phyloP scores from a whole-genome alignment of 2,888 invertebrate genomes.

The Eucera pruinosa region DNA sequence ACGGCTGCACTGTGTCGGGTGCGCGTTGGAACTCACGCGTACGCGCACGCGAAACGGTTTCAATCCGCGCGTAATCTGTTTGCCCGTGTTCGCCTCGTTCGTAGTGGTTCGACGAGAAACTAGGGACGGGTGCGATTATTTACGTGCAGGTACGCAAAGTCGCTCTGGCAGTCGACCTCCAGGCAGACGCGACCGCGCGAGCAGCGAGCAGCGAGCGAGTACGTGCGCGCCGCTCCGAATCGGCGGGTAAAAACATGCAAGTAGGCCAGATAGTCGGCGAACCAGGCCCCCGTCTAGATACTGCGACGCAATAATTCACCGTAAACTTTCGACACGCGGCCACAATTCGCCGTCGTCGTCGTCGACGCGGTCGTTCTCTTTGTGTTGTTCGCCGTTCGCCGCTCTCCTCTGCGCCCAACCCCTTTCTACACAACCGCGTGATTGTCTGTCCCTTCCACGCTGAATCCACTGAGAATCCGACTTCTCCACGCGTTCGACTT shows the following conservation, averaged over 20 bases:
- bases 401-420: conserved; percentile 11
- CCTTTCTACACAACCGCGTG: conserved; percentile 8
- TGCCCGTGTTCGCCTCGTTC: neutral
- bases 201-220: neutral
- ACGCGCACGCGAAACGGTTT: too few species aligned
- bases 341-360: conserved; percentile 72
- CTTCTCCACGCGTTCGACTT: too few species aligned
- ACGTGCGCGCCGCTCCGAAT: conserved; percentile 66
- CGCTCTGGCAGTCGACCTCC: conserved; percentile 37
- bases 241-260: conserved; percentile 79
- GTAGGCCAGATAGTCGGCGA: conserved; percentile 80
- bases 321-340: conserved; percentile 78
- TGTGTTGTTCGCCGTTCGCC: conserved; percentile 3
- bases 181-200: conserved; percentile 33
- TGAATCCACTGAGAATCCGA: neutral
- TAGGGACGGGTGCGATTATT: conserved; percentile 33
- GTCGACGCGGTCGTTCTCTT: conserved; percentile 21
- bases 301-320: conserved; percentile 81
- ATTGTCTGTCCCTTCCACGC: conserved; percentile 12
- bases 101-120: too few species aligned
- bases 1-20: too few species aligned
- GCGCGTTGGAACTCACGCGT: conserved; percentile 57
- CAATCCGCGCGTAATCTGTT: too few species aligned
- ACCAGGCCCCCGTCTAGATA: conserved; percentile 74
- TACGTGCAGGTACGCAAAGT: conserved; percentile 45